Base-by-base conservation (phyloP, 2,797 vertebrate species). In the Corythornis leucogaster region DNA sequence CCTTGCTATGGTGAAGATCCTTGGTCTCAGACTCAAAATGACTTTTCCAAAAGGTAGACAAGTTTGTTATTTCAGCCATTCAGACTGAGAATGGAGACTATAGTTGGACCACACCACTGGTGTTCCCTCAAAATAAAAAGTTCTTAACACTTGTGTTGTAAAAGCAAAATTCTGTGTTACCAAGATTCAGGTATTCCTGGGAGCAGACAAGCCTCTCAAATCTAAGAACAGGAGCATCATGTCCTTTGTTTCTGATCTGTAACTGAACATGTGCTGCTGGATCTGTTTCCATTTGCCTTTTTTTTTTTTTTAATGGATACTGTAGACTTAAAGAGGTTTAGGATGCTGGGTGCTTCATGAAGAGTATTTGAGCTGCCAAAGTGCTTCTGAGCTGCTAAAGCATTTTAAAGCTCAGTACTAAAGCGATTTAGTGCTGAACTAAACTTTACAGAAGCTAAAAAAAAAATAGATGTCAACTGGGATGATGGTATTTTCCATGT, bases 341-440 rank as follows among this genome's bases (percentile, higher is more conserved):
- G 89, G 83, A 63, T 81, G 63, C 63, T 88, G 94, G 79, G 78
- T 92, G 89, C 93, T 70, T 95, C 91, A 67, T 50, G 95, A 91
- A 81, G 89, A 93, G 89, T 74, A 88, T 93, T 94, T 96, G 95
- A 96, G 95, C 95, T 94, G 91, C 77, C 95, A 92, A 95, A 95
- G 94, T 96, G 95, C 91, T 92, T 86, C 93, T 96, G 95, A 96
- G 91, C 95, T 85, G 89, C 94, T 96, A 96, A 96, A 95, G 93
- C 89, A 94, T 85, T 94, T 91, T 93, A 94, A 95, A 95, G 92
- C 95, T 93, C 91, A 94, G 91, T 76, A 80, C 91, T 96, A 96
- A 96, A 96, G 94, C 67, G 82, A 87, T 92, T 96, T 96, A 92
- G 63, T 48, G 77, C 92, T 89, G 91, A 92, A 95, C 93, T 94